A percentile compares a stretch with the other conserved stretches of the same genome.
These are phyloP conservation scores for Allolobophora icterica DNA, from an alignment of 2,888 invertebrate species.

Conservation along the genomic window DNA sequence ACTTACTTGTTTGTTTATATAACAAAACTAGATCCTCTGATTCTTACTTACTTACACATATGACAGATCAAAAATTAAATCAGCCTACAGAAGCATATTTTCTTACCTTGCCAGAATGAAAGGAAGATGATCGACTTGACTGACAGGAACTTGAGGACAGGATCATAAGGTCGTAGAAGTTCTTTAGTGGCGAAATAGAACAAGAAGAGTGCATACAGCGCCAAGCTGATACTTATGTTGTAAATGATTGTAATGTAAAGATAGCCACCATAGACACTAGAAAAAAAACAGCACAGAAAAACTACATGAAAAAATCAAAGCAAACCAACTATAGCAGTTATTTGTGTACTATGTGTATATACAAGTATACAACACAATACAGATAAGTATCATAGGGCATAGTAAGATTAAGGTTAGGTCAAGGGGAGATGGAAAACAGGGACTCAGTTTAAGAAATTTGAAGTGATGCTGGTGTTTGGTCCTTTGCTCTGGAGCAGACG, in stretches of 20 bases:
- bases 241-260: slow-evolving; percentile 97
- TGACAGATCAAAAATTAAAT: neutral
- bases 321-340: neutral
- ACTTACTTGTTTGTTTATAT: neutral
- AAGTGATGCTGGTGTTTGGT: too few species aligned
- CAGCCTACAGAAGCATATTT: neutral
- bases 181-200: slow-evolving; percentile 79
- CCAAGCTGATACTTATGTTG: slow-evolving; percentile 95
- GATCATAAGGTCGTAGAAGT: slow-evolving; percentile 94
- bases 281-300: neutral
- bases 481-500: too few species aligned
- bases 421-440: too few species aligned
- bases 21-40: too few species aligned
- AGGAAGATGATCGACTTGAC: slow-evolving; percentile 99
- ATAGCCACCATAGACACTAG: slow-evolving; percentile 77
- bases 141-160: slow-evolving; percentile 97
- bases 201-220: slow-evolving; percentile 94
- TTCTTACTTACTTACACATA: neutral
- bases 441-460: too few species aligned
- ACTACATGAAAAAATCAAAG: neutral
- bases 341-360: neutral
- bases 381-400: neutral
- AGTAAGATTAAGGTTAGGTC: too few species aligned
- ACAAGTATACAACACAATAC: neutral
- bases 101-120: slow-evolving; percentile 97